Percentiles rank a stretch among this genome's conserved stretches.
Evolutionary conservation across 2,888 invertebrate species (phyloP).

Genomic region (Erpobdella octoculata): DNA sequence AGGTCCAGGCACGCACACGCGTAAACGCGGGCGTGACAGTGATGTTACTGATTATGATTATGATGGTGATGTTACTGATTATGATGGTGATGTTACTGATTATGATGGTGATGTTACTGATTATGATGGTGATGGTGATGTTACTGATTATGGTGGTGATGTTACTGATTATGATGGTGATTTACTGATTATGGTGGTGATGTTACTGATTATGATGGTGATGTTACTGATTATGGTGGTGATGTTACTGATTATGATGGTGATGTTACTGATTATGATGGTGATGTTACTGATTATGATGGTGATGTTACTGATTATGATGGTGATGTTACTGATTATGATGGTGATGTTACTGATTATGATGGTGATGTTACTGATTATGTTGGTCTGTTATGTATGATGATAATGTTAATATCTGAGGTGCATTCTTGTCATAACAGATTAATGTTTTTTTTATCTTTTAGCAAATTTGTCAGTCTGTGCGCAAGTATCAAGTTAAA

Average conservation of each 20-base stretch:
- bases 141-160: too few relatives aligned
- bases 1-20: too few relatives aligned
- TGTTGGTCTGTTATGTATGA: neutral
- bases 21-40: too few relatives aligned
- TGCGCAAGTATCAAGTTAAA: conserved; percentile 67
- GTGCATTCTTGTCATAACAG: neutral
- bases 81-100: too few relatives aligned
- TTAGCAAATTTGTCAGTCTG: conserved; percentile 65
- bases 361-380: neutral
- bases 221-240: neutral
- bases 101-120: neutral
- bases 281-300: neutral
- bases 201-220: neutral
- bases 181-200: too few relatives aligned
- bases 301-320: neutral
- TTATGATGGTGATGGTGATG: neutral
- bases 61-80: too few relatives aligned
- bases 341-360: neutral
- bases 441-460: conserved; percentile 37
- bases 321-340: neutral
- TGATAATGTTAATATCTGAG: neutral
- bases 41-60: too few relatives aligned
- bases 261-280: neutral
- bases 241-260: neutral
- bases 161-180: too few relatives aligned